Evolutionary conservation across 2,888 invertebrate species (phyloP), one percentile per base, ranked within the genome.

Genomic region (Aphodius sticticus): DNA sequence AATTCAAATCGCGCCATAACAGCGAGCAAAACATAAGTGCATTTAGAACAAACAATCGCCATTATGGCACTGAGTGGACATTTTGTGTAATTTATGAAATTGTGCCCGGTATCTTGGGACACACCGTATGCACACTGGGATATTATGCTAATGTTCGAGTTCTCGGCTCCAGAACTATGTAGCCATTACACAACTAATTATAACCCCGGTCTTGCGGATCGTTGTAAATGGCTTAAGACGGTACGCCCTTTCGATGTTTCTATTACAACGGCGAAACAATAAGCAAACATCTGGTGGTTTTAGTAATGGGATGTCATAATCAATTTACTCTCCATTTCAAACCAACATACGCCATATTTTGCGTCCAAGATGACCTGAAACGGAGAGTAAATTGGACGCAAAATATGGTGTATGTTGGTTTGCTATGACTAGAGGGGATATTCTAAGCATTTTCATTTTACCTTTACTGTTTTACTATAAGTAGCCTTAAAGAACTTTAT

Each of bases 21-120:
- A 74, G 37, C 74, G 26, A 35, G 53, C 74, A 74, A 74, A 74
- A 74, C 74, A 74, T 74, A 74, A 74, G 74, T 74, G 74, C 74
- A 74, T 74, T 74, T 74, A 74, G 74, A 74, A 74, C 74, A 74
- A 74, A 74, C 74, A 74, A 74, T 74, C 37, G 74, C 74, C 74
- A 74, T 35, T n/a, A 37, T 37, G 15, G 74, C 74, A 36, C 74
- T 74, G 36, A n/a, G 35, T 37, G 74, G 74, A 74, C 37, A 37
- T 74, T 74, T 74, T 74, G 74, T 15, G 74, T 74, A 74, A 74
- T 74, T 74, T 74, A 74, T 74, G 74, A 74, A 74, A 74, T 74
- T 74, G 74, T 37, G 36, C 53, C 53, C 53, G 53, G 53, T 53
- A 53, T 53, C 53, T 53, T 53, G 53, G 53, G 53, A 53, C 53